A percentile compares a stretch with the other conserved stretches of the same genome.
Conservation (phyloP, 37 sponge, comb jelly and placozoan species). For the Haliclona indistincta region DNA sequence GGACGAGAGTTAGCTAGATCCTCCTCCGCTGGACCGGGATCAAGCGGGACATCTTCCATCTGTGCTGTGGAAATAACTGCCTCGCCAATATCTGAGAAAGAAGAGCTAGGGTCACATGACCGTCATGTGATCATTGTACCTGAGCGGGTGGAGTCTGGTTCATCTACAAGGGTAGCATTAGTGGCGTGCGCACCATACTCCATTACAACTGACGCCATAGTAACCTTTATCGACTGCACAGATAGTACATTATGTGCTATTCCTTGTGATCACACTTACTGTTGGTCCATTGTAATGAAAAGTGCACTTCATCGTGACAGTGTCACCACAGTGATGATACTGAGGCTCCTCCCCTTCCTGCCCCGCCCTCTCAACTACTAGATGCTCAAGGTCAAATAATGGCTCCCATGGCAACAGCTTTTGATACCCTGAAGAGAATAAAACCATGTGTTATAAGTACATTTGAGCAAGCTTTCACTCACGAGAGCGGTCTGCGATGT, state of each 20-base stretch:
- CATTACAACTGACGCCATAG: not conserved
- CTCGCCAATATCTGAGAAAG: not conserved
- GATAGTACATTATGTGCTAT: no score
- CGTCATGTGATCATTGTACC: no score
- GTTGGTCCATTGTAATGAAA: conserved; percentile 39
- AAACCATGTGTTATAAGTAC: not conserved
- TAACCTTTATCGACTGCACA: not conserved
- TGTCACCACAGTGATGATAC: conserved; percentile 9
- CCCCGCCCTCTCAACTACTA: not conserved
- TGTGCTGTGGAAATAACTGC: not conserved
- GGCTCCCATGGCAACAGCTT: conserved; percentile 64
- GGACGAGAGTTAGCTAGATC: not conserved
- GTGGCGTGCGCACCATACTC: not conserved
- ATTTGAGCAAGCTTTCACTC: not conserved
- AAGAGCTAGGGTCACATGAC: not conserved
- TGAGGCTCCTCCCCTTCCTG: not conserved
- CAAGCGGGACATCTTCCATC: not conserved
- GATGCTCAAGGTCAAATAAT: conserved; percentile 26
- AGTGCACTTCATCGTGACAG: not conserved
- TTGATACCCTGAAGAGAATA: conserved; percentile 25
- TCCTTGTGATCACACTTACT: no score
- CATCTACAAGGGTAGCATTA: not conserved
- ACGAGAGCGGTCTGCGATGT: conserved; percentile 42
- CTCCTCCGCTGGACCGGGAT: conserved; percentile 1
- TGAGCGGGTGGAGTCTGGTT: no score